Conservation (phyloP, 2,888 invertebrate species). For the Hipparchia semele region DNA sequence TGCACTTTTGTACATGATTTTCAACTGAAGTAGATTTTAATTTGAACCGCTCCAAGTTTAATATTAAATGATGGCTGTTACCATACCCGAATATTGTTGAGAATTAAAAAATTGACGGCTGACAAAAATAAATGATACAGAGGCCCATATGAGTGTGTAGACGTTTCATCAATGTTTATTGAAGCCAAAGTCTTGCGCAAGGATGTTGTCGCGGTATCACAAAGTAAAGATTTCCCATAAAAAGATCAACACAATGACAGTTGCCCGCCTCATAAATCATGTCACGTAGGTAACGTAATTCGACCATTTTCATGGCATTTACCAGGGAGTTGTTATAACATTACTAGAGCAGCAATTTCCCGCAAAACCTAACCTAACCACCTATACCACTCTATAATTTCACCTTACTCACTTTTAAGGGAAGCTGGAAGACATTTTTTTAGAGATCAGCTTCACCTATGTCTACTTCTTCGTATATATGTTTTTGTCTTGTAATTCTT, state of each 20-base stretch:
- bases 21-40: background rate
- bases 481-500: too few species aligned
- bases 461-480: too few species aligned
- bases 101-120: conserved; percentile 16
- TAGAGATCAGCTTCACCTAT: too few species aligned
- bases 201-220: conserved; percentile 50
- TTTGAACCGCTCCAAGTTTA: background rate
- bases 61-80: background rate
- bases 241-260: conserved; percentile 64
- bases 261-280: conserved; percentile 71
- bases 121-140: conserved; percentile 30
- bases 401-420: too few species aligned
- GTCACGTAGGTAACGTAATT: conserved; percentile 52
- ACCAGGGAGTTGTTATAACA: background rate
- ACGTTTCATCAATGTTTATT: conserved; percentile 54
- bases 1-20: background rate
- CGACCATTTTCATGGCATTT: conserved; percentile 35
- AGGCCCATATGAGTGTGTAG: conserved; percentile 33
- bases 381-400: too few species aligned
- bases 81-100: conserved; percentile 13
- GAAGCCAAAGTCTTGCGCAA: conserved; percentile 45
- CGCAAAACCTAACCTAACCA: too few species aligned
- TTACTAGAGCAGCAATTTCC: background rate
- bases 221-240: conserved; percentile 64
- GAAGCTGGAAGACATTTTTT: too few species aligned